Percentiles rank a stretch among this genome's conserved stretches.
These are phyloP conservation scores for Tryphoninae sp. DNA, from an alignment of 2,888 invertebrate genomes.

Conservation along the genomic window DNA sequence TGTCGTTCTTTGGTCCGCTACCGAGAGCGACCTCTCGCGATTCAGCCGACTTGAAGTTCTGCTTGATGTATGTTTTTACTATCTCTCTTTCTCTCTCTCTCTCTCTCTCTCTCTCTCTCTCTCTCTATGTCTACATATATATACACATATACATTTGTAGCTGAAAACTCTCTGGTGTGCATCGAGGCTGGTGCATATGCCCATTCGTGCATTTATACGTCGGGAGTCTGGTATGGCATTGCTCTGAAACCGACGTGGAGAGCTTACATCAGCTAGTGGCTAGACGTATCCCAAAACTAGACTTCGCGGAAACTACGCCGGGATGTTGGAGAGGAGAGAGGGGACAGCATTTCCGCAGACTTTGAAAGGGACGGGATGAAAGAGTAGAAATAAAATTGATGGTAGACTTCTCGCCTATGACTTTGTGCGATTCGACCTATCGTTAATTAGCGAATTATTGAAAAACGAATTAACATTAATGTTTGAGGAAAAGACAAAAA, in stretches of 20 bases:
- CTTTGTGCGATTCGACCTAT: slow-evolving; percentile 14
- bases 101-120: too few species aligned
- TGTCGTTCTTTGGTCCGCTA: not conserved
- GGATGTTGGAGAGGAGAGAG: not conserved
- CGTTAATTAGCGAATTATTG: not conserved
- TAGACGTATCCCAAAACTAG: slow-evolving; percentile 68
- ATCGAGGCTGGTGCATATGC: slow-evolving; percentile 47
- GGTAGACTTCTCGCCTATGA: slow-evolving; percentile 10
- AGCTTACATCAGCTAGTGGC: slow-evolving; percentile 47
- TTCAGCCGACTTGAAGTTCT: slow-evolving; percentile 51
- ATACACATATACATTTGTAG: not conserved
- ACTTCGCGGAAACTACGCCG: slow-evolving; percentile 50
- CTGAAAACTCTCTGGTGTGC: slow-evolving; percentile 27
- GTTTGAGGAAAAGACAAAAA: not conserved
- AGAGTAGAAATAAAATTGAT: slow-evolving; percentile 18
- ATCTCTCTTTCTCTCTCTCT: not conserved
- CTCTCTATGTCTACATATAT: not conserved
- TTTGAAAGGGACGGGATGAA: slow-evolving; percentile 28
- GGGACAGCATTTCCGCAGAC: slow-evolving; percentile 27
- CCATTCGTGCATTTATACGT: slow-evolving; percentile 60
- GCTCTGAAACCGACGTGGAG: slow-evolving; percentile 22
- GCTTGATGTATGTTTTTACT: slow-evolving; percentile 18
- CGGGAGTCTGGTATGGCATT: not conserved
- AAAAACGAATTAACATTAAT: not conserved
- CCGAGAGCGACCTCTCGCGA: slow-evolving; percentile 15